A percentile compares a stretch with the other conserved stretches of the same genome.
phyloP scores from a whole-genome alignment of 2,888 invertebrate genomes.

The Vanessa cardui region DNA sequence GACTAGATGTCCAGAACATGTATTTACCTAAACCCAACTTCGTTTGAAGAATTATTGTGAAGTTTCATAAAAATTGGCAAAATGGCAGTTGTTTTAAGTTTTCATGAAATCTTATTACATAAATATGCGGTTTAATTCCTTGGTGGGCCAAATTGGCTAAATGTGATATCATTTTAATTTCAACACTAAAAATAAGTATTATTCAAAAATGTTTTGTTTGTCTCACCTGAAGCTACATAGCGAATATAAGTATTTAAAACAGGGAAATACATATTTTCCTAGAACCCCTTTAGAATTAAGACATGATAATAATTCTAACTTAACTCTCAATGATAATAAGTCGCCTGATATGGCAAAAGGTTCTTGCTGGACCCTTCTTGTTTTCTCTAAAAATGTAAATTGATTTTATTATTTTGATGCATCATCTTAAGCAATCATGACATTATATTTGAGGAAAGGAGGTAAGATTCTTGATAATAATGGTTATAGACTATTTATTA shows the following conservation, averaged over 20 bases:
- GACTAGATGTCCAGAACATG: conserved; percentile 19
- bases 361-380: conserved; percentile 94
- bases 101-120: conserved; percentile 90
- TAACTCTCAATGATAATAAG: conserved; percentile 93
- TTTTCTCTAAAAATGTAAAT: conserved; percentile 88
- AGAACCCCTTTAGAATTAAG: too few species aligned
- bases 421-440: conserved; percentile 85
- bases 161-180: conserved; percentile 97
- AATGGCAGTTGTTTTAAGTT: conserved; percentile 86
- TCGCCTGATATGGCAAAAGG: conserved; percentile 90
- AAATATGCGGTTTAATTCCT: conserved; percentile 91
- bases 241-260: conserved; percentile 91
- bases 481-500: conserved; percentile 1
- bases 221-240: conserved; percentile 94
- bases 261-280: conserved; percentile 88
- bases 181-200: conserved; percentile 91
- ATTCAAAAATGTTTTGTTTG: conserved; percentile 86
- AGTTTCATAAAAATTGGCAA: conserved; percentile 55
- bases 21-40: conserved; percentile 3
- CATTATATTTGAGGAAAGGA: conserved; percentile 78
- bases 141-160: conserved; percentile 92
- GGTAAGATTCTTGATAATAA: conserved; percentile 54
- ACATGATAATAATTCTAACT: too few species aligned
- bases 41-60: conserved; percentile 19
- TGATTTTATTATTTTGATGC: conserved; percentile 93